Conservation (phyloP, 1,140 invertebrate species). For the Orchestia grillus region DNA sequence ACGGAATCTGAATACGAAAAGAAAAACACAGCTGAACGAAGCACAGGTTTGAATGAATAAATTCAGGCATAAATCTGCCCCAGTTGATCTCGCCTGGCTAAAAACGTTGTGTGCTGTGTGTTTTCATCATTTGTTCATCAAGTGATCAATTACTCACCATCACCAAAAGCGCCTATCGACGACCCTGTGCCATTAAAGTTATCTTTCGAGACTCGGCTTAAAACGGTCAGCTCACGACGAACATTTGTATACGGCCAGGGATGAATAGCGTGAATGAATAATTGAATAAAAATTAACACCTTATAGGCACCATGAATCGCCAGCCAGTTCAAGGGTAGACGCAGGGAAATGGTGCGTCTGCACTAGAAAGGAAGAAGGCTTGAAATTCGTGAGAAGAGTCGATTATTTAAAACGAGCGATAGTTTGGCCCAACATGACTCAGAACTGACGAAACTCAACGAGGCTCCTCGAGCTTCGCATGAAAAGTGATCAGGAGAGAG, state of each 20-base stretch:
- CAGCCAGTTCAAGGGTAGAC: conserved; percentile 10
- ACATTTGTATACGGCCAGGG: conserved; percentile 43
- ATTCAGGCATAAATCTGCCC: background rate
- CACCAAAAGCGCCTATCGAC: conserved; percentile 39
- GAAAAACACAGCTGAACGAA: background rate
- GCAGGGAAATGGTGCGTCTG: background rate
- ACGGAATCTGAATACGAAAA: conserved; percentile 80
- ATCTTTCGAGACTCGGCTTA: background rate
- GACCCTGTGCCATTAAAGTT: conserved; percentile 13
- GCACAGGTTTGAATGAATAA: background rate
- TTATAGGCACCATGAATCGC: conserved; percentile 34
- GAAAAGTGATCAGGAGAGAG: background rate
- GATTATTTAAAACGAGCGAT: conserved; percentile 29
- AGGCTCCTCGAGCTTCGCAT: background rate
- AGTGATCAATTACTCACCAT: background rate
- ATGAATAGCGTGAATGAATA: conserved; percentile 48
- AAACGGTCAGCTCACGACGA: conserved; percentile 23
- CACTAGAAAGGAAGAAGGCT: conserved; percentile 10
- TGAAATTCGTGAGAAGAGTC: conserved; percentile 35
- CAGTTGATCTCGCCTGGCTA: background rate
- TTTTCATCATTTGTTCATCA: background rate
- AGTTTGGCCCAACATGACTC: background rate
- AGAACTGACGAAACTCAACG: background rate
- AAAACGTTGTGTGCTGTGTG: background rate
- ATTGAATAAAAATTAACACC: conserved; percentile 56